Conservation (phyloP, 2,113 vertebrate species). For the Cettia cetti region DNA sequence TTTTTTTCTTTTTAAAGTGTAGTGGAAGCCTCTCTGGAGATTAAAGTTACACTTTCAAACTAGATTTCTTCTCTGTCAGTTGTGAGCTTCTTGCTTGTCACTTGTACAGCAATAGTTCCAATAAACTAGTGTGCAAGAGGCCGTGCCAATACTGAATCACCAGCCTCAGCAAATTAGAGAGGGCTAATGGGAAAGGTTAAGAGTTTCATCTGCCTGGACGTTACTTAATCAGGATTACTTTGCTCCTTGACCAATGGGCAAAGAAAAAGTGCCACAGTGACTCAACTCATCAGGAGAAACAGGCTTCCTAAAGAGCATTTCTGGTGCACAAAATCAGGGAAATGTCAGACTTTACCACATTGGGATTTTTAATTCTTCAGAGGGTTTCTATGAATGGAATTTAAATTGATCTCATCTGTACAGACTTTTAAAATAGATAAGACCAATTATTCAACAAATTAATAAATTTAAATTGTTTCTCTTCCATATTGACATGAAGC, state of each 20-base stretch:
- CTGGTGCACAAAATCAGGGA: neutral
- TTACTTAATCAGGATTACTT: slow-evolving; percentile 11
- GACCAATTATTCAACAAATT: neutral
- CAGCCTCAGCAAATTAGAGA: neutral
- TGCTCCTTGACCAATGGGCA: neutral
- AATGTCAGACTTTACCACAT: neutral
- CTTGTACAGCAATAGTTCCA: neutral
- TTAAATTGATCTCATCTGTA: neutral
- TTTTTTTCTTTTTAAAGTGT: neutral
- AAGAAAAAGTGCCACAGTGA: neutral
- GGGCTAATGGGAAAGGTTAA: neutral
- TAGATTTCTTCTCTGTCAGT: neutral
- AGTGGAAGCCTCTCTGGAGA: neutral
- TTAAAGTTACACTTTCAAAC: neutral
- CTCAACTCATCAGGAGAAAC: neutral
- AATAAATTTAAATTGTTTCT: neutral
- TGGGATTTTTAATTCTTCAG: neutral
- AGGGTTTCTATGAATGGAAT: neutral
- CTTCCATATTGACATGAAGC: neutral
- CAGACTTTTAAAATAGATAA: neutral
- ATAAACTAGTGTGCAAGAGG: neutral
- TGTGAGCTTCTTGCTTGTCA: neutral
- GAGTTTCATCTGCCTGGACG: neutral
- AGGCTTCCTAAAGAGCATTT: neutral
- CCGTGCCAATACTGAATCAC: neutral